These are phyloP conservation scores for Nemopilema nomurai DNA, from an alignment of 30 jellyfish, hydroid and myxozoan genomes.

Conservation along the genomic window DNA sequence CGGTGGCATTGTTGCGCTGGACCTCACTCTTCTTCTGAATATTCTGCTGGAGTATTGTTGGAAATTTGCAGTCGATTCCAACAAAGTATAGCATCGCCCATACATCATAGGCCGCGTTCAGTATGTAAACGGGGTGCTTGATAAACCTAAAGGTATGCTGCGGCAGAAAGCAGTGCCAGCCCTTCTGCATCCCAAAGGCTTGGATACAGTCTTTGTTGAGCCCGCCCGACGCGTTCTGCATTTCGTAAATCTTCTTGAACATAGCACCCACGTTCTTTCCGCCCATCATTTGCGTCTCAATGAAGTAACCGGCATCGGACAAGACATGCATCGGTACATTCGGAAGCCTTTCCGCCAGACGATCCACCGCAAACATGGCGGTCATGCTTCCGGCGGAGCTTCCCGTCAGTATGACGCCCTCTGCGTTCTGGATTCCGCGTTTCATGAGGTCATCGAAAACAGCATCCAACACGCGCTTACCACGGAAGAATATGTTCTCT, in stretches of 20 bases:
- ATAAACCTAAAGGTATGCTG: slow-evolving; percentile 83
- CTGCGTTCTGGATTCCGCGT: slow-evolving; percentile 89
- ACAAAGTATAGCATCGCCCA: slow-evolving; percentile 98
- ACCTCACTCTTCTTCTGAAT: slow-evolving; percentile 45
- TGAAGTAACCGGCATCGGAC: slow-evolving; percentile 99
- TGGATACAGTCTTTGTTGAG: slow-evolving; percentile 81
- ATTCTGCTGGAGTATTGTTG: slow-evolving; percentile 47
- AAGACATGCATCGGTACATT: slow-evolving; percentile 94
- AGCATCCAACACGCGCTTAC: slow-evolving; percentile 93
- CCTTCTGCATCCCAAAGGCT: slow-evolving; percentile 74
- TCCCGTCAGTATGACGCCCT: slow-evolving; percentile 93
- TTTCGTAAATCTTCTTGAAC: slow-evolving; percentile 84
- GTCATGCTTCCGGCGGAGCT: slow-evolving; percentile 99
- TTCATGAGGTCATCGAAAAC: slow-evolving; percentile 71
- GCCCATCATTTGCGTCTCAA: slow-evolving; percentile 97
- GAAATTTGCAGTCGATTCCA: slow-evolving; percentile 94
- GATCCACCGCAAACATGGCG: slow-evolving; percentile 96
- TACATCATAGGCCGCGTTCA: slow-evolving; percentile 97
- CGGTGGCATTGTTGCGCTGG: neutral
- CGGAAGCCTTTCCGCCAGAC: slow-evolving; percentile 84
- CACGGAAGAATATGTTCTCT: slow-evolving; percentile 85
- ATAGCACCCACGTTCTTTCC: slow-evolving; percentile 89
- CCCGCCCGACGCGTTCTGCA: slow-evolving; percentile 93
- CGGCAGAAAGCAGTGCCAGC: slow-evolving; percentile 97
- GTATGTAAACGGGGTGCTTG: slow-evolving; percentile 86